Percentiles rank a stretch among this genome's conserved stretches.
Evolutionary conservation across 2,888 invertebrate genomes (phyloP).

Genomic region (Drosophila vallismaia): DNA sequence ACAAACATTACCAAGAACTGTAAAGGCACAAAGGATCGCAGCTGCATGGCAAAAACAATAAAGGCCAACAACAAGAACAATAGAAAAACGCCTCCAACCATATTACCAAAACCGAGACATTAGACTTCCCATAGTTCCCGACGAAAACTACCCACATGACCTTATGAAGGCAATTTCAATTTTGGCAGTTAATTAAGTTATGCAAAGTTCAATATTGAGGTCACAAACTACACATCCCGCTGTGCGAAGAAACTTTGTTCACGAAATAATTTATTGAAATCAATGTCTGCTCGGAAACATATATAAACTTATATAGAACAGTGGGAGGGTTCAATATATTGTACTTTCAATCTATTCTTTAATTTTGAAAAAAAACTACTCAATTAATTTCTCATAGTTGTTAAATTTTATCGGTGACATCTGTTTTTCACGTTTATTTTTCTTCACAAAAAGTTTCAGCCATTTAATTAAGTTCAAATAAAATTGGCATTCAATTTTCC

Average conservation of each 20-base stretch:
- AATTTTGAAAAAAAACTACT: neutral
- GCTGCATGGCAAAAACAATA: slow-evolving; percentile 27
- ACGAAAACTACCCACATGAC: neutral
- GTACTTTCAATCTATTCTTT: too few species aligned
- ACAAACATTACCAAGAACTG: slow-evolving; percentile 51
- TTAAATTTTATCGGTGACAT: slow-evolving; percentile 6
- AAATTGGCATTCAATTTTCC: slow-evolving; percentile 45
- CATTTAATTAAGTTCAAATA: slow-evolving; percentile 51
- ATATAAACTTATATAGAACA: too few species aligned
- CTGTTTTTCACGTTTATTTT: slow-evolving; percentile 14
- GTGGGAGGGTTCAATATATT: too few species aligned
- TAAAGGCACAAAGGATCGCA: slow-evolving; percentile 3
- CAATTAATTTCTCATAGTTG: too few species aligned
- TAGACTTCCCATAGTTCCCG: slow-evolving; percentile 30
- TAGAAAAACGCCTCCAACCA: slow-evolving; percentile 42
- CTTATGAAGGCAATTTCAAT: slow-evolving; percentile 42
- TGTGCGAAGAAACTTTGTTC: neutral
- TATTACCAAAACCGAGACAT: slow-evolving; percentile 48
- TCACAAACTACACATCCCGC: slow-evolving; percentile 16
- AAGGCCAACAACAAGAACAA: slow-evolving; percentile 32
- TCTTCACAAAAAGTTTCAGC: slow-evolving; percentile 22
- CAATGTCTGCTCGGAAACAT: neutral
- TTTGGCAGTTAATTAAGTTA: slow-evolving; percentile 27
- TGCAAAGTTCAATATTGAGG: slow-evolving; percentile 35
- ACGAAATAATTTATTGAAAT: neutral